Evolutionary conservation across 2,888 invertebrate species (phyloP).

Genomic region (Lucinisca nassula): DNA sequence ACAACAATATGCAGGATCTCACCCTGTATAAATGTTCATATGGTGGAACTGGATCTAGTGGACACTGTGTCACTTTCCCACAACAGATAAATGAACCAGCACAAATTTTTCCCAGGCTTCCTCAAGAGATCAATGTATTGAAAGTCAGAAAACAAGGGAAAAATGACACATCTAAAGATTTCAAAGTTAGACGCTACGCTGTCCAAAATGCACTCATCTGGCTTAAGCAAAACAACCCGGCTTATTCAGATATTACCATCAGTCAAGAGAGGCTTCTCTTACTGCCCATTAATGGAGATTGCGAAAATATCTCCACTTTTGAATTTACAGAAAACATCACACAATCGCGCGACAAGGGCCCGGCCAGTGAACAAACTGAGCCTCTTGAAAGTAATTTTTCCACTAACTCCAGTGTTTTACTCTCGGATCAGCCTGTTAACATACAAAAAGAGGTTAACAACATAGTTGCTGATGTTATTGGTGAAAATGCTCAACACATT

Average conservation of each 20-base stretch:
- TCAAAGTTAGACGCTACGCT: constrained; percentile 40
- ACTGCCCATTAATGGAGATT: constrained; percentile 38
- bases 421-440: no score
- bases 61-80: constrained; percentile 66
- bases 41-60: constrained; percentile 56
- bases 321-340: no score
- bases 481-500: no score
- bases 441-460: no score
- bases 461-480: no score
- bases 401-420: no score
- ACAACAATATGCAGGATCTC: constrained; percentile 33
- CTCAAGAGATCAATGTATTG: constrained; percentile 50
- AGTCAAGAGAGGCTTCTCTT: constrained; percentile 28
- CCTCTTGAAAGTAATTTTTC: no score
- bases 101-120: constrained; percentile 14
- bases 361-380: no score
- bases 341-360: no score
- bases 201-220: constrained; percentile 54
- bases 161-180: constrained; percentile 60
- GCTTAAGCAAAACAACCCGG: constrained; percentile 61
- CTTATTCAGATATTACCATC: constrained; percentile 54
- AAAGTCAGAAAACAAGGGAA: constrained; percentile 44
- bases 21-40: constrained; percentile 34
- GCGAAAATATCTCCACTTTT: no score
- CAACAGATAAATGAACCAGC: constrained; percentile 62